These are phyloP conservation scores for Distichodus sexfasciatus DNA, from an alignment of 2,797 vertebrate genomes.

Conservation along the genomic window DNA sequence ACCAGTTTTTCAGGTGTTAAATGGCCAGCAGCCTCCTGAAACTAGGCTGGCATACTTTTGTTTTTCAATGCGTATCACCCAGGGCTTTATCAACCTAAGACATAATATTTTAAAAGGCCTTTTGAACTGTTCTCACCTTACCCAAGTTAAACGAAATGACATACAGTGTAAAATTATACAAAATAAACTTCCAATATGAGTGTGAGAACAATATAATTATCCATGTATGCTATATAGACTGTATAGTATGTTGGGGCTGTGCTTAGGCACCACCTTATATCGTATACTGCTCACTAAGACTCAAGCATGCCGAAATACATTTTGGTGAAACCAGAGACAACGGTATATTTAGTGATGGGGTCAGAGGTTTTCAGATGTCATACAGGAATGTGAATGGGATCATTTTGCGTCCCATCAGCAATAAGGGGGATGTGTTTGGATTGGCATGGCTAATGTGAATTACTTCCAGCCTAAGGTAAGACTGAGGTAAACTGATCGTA, in stretches of 20 bases:
- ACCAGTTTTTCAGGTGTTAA: conserved; percentile 1
- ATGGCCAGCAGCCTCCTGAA: no score
- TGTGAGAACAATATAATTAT: no score
- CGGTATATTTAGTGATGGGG: conserved; percentile 21
- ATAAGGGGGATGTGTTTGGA: background rate
- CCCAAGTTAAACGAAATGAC: no score
- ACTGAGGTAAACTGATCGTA: background rate
- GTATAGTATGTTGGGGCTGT: background rate
- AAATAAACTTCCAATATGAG: no score
- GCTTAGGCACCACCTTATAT: background rate
- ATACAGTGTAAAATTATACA: no score
- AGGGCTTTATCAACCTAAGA: no score
- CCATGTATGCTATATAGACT: no score
- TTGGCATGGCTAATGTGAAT: background rate
- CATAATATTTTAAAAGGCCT: no score
- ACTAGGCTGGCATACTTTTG: no score
- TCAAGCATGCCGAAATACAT: background rate
- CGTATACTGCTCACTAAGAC: background rate
- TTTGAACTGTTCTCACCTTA: no score
- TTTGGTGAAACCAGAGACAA: background rate
- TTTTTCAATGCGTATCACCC: no score
- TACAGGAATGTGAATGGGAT: background rate
- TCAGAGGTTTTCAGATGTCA: background rate
- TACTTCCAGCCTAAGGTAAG: no score
- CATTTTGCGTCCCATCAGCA: background rate